Conservation (phyloP, 2,888 invertebrate genomes). For the Polymixis lichenea region DNA sequence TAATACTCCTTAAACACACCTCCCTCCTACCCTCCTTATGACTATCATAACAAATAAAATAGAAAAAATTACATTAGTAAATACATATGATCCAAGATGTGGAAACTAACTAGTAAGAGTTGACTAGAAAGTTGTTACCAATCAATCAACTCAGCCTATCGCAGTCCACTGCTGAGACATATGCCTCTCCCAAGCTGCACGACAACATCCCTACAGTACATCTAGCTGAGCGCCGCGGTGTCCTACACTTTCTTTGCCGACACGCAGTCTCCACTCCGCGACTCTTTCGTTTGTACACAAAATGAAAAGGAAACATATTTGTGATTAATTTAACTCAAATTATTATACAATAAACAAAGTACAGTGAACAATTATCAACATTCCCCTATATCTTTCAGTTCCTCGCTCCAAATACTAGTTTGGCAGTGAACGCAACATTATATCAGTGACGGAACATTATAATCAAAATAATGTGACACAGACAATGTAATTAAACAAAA, state of each 20-base stretch:
- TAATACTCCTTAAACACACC: too few relatives aligned
- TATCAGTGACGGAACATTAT: conserved; percentile 59
- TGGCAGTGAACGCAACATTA: conserved; percentile 43
- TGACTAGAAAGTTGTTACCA: neutral
- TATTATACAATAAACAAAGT: neutral
- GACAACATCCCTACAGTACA: neutral
- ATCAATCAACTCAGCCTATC: neutral
- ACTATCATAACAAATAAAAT: neutral
- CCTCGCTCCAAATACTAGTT: conserved; percentile 30
- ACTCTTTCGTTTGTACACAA: neutral
- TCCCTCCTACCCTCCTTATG: too few relatives aligned
- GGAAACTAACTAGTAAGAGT: neutral
- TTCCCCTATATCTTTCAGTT: conserved; percentile 38
- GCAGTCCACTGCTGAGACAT: neutral
- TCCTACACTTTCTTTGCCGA: neutral
- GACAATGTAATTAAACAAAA: conserved; percentile 44
- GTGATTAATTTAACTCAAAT: neutral
- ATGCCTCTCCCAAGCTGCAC: neutral
- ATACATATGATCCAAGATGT: neutral
- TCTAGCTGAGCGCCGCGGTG: neutral
- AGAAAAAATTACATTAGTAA: neutral
- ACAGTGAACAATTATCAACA: conserved; percentile 14
- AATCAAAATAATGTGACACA: conserved; percentile 50
- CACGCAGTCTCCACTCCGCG: neutral
- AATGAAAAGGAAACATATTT: neutral